Evolutionary conservation across 1,140 invertebrate species (phyloP).

Genomic region (Drosophila lini): DNA sequence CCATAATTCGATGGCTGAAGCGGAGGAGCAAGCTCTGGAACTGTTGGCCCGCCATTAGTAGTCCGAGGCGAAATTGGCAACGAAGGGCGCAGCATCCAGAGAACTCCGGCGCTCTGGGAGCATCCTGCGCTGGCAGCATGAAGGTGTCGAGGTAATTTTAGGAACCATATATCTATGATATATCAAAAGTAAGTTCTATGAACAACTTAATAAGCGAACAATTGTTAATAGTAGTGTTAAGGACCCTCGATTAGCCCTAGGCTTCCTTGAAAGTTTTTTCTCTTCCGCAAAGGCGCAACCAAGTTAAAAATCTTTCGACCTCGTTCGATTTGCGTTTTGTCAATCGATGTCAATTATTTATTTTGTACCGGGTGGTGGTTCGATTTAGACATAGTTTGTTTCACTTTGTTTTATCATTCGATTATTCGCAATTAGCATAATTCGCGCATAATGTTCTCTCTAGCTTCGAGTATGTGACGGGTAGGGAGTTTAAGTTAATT

Average conservation of each 20-base stretch:
- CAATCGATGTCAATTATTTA: slow-evolving; percentile 40
- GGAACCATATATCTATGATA: slow-evolving; percentile 98
- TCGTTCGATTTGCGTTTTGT: not conserved
- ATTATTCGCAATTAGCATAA: slow-evolving; percentile 57
- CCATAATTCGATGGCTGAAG: slow-evolving; percentile 8
- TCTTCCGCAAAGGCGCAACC: slow-evolving; percentile 35
- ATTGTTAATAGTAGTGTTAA: slow-evolving; percentile 53
- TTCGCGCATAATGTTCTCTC: slow-evolving; percentile 28
- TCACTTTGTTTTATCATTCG: slow-evolving; percentile 20
- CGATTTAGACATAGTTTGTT: slow-evolving; percentile 39
- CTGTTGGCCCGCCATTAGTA: slow-evolving; percentile 45
- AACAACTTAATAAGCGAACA: slow-evolving; percentile 87
- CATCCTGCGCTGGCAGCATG: slow-evolving; percentile 81
- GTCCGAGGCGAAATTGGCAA: slow-evolving; percentile 60
- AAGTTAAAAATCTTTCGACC: slow-evolving; percentile 77
- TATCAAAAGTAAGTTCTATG: slow-evolving; percentile 97
- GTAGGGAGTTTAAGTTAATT: slow-evolving; percentile 58
- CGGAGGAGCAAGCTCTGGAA: slow-evolving; percentile 7
- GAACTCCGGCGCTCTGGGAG: not conserved
- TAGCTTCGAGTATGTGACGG: slow-evolving; percentile 49
- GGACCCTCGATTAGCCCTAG: slow-evolving; percentile 37
- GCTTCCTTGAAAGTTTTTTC: slow-evolving; percentile 75
- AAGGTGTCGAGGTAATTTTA: slow-evolving; percentile 89
- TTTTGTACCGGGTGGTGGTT: slow-evolving; percentile 42
- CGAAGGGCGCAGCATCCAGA: slow-evolving; percentile 3